Evolutionary conservation across 2,888 invertebrate genomes (phyloP), one percentile per base, ranked within the genome.

Genomic region (Zele albiditarsus): DNA sequence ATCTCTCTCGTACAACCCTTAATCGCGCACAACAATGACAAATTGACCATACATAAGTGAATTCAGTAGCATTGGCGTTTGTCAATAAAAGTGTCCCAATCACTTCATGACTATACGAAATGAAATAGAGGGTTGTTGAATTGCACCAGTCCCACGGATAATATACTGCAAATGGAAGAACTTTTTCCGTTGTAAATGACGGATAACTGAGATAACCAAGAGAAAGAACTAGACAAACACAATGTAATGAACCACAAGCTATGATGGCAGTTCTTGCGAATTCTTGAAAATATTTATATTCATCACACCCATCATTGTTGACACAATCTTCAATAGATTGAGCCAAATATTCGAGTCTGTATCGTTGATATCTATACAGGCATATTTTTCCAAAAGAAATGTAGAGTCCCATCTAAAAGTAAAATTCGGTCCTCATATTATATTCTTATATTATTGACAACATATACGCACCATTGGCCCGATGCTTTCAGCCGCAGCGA

Each of bases 331-430:
- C 76, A 28, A 80, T 33, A 4, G 73, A 74, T 1, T 23, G 12
- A 0, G 74, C 69, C 8, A 78, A 74, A 31, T 68, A 63, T 5
- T 65, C 69, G 12, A 80, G 60, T 20, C 73, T 71, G 8, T 12
- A 38, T 25, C 75, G 74, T 38, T 78, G 62, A n/a, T 58, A 38
- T 12, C 78, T 75, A 65, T 80, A 80, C 16, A 80, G 75, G 28
- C 80, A 80, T 74, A 80, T 76, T 73, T 80, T 80, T 0, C 80
- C 77, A 25, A 80, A 78, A 3, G 80, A 78, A 31, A 76, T 78
- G 60, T 78, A 66, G 14, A 80, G 71, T 2, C 77, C 75, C 78
- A 80, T 79, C 79, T 79, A 71, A 63, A 75, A 73, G 20, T 46
- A 46, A n/a, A 20, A 27, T 14, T n/a, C 6, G 2, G 49, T 68